These are phyloP conservation scores for Arvicanthis niloticus DNA, from an alignment of 2,113 vertebrate genomes.

Conservation along the genomic window DNA sequence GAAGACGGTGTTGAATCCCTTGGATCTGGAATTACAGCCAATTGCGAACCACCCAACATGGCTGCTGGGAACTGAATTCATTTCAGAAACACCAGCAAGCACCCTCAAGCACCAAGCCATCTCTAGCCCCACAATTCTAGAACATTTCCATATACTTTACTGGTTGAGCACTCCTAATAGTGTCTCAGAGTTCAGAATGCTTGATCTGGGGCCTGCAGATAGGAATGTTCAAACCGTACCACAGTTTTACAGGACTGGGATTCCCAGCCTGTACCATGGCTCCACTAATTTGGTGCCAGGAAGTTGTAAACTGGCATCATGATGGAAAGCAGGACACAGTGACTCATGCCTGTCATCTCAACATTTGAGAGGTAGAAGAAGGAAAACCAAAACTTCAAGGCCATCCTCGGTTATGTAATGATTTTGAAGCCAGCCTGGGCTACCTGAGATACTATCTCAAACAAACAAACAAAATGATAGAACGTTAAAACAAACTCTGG, in stretches of 20 bases:
- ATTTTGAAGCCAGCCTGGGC: not conserved
- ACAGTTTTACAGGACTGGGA: not conserved
- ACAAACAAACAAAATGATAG: not conserved
- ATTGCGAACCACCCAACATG: not conserved
- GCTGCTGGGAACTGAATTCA: not conserved
- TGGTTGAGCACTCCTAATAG: not conserved
- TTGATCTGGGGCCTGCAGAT: not conserved
- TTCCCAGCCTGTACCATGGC: not conserved
- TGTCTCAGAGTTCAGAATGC: not conserved
- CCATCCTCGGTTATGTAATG: not conserved
- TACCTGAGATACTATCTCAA: not conserved
- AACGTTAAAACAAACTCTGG: not conserved
- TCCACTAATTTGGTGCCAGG: not conserved
- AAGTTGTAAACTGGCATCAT: not conserved
- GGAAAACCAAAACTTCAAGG: not conserved
- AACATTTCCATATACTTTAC: not conserved
- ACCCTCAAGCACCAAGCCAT: not conserved
- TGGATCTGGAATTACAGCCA: not conserved
- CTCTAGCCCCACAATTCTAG: not conserved
- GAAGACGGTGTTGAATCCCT: not conserved
- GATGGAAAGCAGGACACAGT: not conserved
- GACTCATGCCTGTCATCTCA: too few species aligned
- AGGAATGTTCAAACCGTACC: not conserved
- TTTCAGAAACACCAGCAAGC: not conserved
- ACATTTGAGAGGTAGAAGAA: not conserved